Conservation (phyloP, 2,113 vertebrate genomes). For the Microcebus murinus region DNA sequence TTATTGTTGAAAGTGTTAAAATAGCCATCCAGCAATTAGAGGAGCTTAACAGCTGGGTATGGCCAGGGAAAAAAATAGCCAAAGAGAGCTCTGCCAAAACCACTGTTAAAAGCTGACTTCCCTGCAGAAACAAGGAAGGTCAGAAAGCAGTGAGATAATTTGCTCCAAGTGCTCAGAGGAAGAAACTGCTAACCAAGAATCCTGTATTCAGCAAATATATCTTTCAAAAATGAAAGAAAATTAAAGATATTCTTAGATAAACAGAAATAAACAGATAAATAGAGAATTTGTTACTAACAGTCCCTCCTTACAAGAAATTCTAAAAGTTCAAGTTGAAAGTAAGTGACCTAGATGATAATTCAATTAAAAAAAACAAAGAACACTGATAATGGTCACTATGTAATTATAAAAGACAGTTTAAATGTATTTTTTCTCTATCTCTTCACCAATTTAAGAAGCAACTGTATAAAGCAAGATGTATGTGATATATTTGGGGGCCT, state of each 20-base stretch:
- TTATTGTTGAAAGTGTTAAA: constrained; percentile 6
- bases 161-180: not conserved
- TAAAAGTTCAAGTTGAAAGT: not conserved
- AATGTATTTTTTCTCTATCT: not conserved
- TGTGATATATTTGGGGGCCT: not conserved
- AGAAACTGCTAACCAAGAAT: not conserved
- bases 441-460: not conserved
- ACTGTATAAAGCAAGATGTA: not conserved
- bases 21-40: not conserved
- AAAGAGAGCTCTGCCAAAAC: not conserved
- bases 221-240: not conserved
- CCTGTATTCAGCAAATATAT: not conserved
- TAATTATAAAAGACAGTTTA: not conserved
- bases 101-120: not conserved
- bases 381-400: not conserved
- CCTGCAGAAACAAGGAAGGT: not conserved
- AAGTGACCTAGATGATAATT: not conserved
- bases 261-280: not conserved
- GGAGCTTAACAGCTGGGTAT: not conserved
- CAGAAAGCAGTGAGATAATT: not conserved
- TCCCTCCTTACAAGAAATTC: not conserved
- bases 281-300: not conserved
- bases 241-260: not conserved
- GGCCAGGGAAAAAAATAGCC: not conserved
- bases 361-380: not conserved